Evolutionary conservation across 2,113 vertebrate species (phyloP).

Genomic region (Mus spicilegus): DNA sequence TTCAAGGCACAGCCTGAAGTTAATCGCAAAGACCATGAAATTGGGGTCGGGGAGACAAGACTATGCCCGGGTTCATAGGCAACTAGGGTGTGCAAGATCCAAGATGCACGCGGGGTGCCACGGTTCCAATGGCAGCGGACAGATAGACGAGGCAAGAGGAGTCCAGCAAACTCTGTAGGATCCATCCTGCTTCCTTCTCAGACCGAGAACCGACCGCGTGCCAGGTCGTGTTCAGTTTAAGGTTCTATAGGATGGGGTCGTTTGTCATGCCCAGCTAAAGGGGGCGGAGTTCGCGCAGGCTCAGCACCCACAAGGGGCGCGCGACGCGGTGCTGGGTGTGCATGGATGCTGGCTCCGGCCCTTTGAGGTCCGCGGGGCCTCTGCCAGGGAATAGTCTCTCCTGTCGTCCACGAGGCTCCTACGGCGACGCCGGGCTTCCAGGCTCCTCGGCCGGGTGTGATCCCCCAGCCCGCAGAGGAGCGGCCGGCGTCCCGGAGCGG

Average conservation of each 20-base stretch:
- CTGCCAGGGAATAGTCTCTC: neutral
- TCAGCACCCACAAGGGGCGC: conserved; percentile 54
- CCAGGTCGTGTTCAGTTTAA: neutral
- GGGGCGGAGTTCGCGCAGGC: conserved; percentile 81
- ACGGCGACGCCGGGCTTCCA: neutral
- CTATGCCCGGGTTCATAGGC: neutral
- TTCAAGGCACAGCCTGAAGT: neutral
- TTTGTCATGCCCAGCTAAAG: neutral
- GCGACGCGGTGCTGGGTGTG: conserved; percentile 53
- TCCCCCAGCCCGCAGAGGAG: neutral
- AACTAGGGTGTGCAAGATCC: neutral
- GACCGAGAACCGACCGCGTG: neutral
- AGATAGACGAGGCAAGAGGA: neutral
- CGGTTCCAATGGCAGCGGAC: too few relatives aligned
- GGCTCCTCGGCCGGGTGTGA: neutral
- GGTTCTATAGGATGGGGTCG: conserved; percentile 55
- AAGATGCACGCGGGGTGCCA: neutral
- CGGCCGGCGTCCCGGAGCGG: neutral
- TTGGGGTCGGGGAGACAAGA: neutral
- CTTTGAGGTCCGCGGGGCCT: conserved; percentile 71
- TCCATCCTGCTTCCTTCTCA: neutral
- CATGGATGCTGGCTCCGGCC: conserved; percentile 65
- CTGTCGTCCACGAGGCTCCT: neutral
- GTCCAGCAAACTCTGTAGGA: neutral
- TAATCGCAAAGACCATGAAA: neutral